Percentiles rank a stretch among this genome's conserved stretches.
Conservation (phyloP, 2,888 invertebrate genomes). For the Blastobasis lacticolella region DNA sequence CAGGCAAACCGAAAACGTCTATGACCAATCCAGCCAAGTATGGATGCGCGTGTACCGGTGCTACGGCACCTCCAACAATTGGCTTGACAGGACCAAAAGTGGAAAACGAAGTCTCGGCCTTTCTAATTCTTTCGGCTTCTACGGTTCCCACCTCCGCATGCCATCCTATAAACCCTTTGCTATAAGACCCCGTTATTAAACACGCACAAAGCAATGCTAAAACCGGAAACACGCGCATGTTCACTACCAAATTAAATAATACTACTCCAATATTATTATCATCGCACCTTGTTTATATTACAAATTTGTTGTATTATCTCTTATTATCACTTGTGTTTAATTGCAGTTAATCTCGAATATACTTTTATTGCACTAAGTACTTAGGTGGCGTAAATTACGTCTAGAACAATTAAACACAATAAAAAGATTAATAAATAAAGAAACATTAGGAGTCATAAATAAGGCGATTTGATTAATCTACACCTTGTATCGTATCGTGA, state of each 20-base stretch:
- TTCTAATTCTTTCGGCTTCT: constrained; percentile 36
- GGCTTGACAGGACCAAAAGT: constrained; percentile 1
- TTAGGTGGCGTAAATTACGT: constrained; percentile 1
- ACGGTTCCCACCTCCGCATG: constrained; percentile 41
- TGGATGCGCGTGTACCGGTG: constrained; percentile 40
- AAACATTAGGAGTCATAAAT: not conserved
- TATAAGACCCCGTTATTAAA: constrained; percentile 5
- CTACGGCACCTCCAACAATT: constrained; percentile 48
- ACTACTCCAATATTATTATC: not conserved
- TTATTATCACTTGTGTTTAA: not conserved
- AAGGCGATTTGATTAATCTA: not conserved
- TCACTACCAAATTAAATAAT: constrained; percentile 2
- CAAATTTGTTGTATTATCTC: not conserved
- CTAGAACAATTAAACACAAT: not conserved
- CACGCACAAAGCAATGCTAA: constrained; percentile 21
- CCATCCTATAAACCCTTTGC: constrained; percentile 32
- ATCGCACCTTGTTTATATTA: not conserved
- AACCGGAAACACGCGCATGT: constrained; percentile 28
- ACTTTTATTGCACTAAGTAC: constrained; percentile 26
- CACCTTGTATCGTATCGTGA: not conserved
- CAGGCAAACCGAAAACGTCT: constrained; percentile 31
- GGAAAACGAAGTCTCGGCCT: constrained; percentile 19
- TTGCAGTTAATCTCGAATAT: constrained; percentile 17
- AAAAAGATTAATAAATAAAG: not conserved
- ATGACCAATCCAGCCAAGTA: constrained; percentile 50